phyloP scores from a whole-genome alignment of 2,888 invertebrate species.

The Vannuccia rotundouncinata region DNA sequence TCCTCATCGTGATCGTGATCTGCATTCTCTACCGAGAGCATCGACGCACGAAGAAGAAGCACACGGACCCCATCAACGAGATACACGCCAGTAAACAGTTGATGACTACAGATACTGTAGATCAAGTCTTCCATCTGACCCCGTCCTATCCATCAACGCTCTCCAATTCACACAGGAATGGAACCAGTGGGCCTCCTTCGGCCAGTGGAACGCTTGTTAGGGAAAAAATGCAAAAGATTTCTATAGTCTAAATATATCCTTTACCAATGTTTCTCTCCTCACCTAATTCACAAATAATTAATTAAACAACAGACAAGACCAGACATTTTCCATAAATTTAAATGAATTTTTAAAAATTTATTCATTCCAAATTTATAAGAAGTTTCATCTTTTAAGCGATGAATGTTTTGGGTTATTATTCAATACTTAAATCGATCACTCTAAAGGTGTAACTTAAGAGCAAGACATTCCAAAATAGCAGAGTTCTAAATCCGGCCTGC shows the following conservation, averaged over 20 bases:
- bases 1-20: conserved; percentile 35
- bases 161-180: neutral
- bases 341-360: too few relatives aligned
- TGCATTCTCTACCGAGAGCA: conserved; percentile 37
- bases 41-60: neutral
- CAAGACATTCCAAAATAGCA: too few relatives aligned
- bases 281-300: too few relatives aligned
- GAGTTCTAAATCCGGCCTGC: too few relatives aligned
- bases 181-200: conserved; percentile 12
- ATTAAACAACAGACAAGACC: too few relatives aligned
- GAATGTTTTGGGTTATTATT: too few relatives aligned
- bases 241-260: conserved; percentile 30
- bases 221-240: conserved; percentile 38
- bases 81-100: neutral
- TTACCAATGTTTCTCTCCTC: too few relatives aligned
- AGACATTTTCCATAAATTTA: too few relatives aligned
- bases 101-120: neutral
- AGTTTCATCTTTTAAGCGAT: too few relatives aligned
- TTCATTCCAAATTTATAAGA: too few relatives aligned
- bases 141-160: neutral
- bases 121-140: conserved; percentile 4
- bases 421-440: too few relatives aligned
- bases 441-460: too few relatives aligned
- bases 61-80: conserved; percentile 20
- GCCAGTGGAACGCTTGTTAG: conserved; percentile 31